Conservation (phyloP, 1,140 invertebrate genomes). For the Drosophila ogumai region DNA sequence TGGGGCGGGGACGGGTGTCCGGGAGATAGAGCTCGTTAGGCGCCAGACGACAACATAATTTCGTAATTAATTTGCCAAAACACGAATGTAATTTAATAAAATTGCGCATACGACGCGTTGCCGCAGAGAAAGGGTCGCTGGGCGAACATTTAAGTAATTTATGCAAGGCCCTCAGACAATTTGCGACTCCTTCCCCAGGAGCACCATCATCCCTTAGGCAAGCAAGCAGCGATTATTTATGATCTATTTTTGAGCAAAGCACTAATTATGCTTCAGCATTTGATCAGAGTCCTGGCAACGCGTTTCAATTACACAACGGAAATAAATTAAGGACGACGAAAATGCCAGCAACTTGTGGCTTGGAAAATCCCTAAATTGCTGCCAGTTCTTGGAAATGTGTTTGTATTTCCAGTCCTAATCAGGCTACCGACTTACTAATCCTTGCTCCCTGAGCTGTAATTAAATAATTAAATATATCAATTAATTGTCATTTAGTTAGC, state of each 20-base stretch:
- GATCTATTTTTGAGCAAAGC: slow-evolving; percentile 77
- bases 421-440: background rate
- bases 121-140: slow-evolving; percentile 20
- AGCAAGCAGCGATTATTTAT: slow-evolving; percentile 71
- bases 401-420: slow-evolving; percentile 11
- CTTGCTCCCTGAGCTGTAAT: background rate
- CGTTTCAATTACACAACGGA: slow-evolving; percentile 73
- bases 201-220: slow-evolving; percentile 30
- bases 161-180: slow-evolving; percentile 68
- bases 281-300: slow-evolving; percentile 56
- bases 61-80: slow-evolving; percentile 83
- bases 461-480: slow-evolving; percentile 33
- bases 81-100: slow-evolving; percentile 84
- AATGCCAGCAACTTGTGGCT: slow-evolving; percentile 27
- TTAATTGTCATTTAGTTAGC: slow-evolving; percentile 13
- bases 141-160: slow-evolving; percentile 74
- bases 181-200: slow-evolving; percentile 40
- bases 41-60: slow-evolving; percentile 78
- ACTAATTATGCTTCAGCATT: slow-evolving; percentile 77
- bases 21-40: slow-evolving; percentile 62
- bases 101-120: slow-evolving; percentile 80
- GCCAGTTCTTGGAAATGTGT: slow-evolving; percentile 10
- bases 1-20: slow-evolving; percentile 5
- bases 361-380: slow-evolving; percentile 15
- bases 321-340: slow-evolving; percentile 67